Evolutionary conservation across 1,140 invertebrate genomes (phyloP).

Genomic region (Achroia grisella): DNA sequence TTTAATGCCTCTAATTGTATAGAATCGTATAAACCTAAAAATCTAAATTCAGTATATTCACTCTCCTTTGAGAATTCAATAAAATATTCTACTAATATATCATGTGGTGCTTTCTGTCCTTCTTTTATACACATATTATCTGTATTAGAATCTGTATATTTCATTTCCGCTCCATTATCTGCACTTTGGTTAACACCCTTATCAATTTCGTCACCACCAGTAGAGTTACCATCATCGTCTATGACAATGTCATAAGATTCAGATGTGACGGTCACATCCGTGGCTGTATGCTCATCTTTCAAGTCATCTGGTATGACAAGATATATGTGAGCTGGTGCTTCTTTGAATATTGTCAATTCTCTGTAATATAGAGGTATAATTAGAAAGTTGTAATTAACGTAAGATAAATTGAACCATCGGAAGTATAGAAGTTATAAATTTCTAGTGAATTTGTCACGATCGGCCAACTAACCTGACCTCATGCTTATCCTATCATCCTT

Average conservation of each 20-base stretch:
- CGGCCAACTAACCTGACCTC: too few relatives aligned
- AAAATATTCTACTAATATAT: slow-evolving; percentile 20
- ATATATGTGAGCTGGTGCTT: slow-evolving; percentile 25
- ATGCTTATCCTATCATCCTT: too few relatives aligned
- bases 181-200: too few relatives aligned
- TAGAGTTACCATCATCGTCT: neutral
- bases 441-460: too few relatives aligned
- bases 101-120: neutral
- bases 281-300: slow-evolving; percentile 2
- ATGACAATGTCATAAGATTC: neutral
- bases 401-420: too few relatives aligned
- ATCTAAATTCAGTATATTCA: slow-evolving; percentile 20
- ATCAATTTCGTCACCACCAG: too few relatives aligned
- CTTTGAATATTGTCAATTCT: slow-evolving; percentile 30
- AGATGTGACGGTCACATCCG: neutral
- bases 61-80: slow-evolving; percentile 15
- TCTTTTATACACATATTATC: slow-evolving; percentile 1
- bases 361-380: slow-evolving; percentile 10
- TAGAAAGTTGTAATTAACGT: too few relatives aligned
- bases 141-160: neutral
- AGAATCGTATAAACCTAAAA: slow-evolving; percentile 19
- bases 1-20: slow-evolving; percentile 9
- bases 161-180: slow-evolving; percentile 1
- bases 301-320: slow-evolving; percentile 30
- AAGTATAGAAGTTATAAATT: too few relatives aligned